Evolutionary conservation across 2,113 vertebrate genomes (phyloP).

Genomic region (Zosterops pallidus): DNA sequence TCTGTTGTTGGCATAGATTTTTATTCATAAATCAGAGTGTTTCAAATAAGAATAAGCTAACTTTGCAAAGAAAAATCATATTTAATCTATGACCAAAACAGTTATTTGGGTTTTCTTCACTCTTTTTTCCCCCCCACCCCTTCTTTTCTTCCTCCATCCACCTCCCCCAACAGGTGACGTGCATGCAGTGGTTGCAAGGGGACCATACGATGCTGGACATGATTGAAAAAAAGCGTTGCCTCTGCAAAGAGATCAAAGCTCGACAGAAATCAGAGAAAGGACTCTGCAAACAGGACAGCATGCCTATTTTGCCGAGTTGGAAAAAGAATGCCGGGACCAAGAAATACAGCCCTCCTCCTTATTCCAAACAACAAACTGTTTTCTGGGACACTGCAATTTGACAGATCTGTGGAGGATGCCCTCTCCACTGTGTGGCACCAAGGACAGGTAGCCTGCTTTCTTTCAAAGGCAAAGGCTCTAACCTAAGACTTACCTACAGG

Average conservation of each 20-base stretch:
- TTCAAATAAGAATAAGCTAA: neutral
- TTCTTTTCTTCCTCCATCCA: neutral
- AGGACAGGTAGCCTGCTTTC: constrained; percentile 47
- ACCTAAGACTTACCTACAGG: constrained; percentile 39
- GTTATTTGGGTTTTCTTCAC: constrained; percentile 38
- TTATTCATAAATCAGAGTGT: neutral
- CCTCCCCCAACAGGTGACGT: constrained; percentile 75
- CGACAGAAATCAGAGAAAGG: constrained; percentile 91
- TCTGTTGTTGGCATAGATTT: neutral
- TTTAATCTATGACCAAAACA: neutral
- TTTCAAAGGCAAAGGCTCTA: constrained; percentile 48
- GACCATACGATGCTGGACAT: constrained; percentile 97
- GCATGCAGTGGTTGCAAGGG: constrained; percentile 91
- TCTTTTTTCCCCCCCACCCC: neutral
- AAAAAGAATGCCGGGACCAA: constrained; percentile 88
- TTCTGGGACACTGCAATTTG: constrained; percentile 98
- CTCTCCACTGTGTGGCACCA: neutral
- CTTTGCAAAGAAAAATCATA: neutral
- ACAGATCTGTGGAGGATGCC: constrained; percentile 46
- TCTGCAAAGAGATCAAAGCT: constrained; percentile 95
- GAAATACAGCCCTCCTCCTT: constrained; percentile 92
- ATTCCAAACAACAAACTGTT: constrained; percentile 88
- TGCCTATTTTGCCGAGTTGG: constrained; percentile 95
- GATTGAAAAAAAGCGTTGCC: constrained; percentile 94
- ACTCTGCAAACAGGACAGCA: constrained; percentile 95